Evolutionary conservation across 2,113 vertebrate species (phyloP).

Genomic region (Zosterops japonicus): DNA sequence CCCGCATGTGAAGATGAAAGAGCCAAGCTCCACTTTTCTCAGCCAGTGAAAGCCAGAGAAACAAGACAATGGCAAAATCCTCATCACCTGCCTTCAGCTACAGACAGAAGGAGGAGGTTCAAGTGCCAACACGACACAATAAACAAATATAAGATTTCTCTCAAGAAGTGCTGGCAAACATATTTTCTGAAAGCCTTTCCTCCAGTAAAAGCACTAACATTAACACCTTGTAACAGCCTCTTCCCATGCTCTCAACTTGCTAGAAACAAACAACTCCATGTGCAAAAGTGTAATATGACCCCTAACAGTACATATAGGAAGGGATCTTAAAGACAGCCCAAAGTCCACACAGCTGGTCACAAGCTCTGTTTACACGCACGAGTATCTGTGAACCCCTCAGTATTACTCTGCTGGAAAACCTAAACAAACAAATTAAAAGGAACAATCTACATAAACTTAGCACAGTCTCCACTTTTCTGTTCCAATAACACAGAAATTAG

Average conservation of each 20-base stretch:
- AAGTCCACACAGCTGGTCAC: not conserved
- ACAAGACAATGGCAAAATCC: not conserved
- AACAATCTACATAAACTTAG: not conserved
- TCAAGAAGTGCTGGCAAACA: not conserved
- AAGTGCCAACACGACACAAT: not conserved
- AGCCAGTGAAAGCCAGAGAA: not conserved
- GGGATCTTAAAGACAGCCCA: not conserved
- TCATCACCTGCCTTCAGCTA: not conserved
- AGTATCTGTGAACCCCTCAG: not conserved
- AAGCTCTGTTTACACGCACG: not conserved
- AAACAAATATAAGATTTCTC: not conserved
- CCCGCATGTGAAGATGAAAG: not conserved
- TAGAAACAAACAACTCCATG: not conserved
- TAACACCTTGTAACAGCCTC: not conserved
- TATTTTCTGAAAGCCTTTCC: conserved; percentile 1
- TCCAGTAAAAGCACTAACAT: not conserved
- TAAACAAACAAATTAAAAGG: not conserved
- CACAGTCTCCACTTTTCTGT: not conserved
- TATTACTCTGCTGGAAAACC: not conserved
- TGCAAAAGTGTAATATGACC: not conserved
- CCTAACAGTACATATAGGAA: not conserved
- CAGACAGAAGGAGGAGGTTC: not conserved
- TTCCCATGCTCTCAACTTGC: not conserved
- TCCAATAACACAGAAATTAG: not conserved
- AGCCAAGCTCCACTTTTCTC: not conserved